A percentile compares a stretch with the other conserved stretches of the same genome.
These are phyloP conservation scores for Colletes collaris DNA, from an alignment of 2,888 invertebrate genomes.

Conservation along the genomic window DNA sequence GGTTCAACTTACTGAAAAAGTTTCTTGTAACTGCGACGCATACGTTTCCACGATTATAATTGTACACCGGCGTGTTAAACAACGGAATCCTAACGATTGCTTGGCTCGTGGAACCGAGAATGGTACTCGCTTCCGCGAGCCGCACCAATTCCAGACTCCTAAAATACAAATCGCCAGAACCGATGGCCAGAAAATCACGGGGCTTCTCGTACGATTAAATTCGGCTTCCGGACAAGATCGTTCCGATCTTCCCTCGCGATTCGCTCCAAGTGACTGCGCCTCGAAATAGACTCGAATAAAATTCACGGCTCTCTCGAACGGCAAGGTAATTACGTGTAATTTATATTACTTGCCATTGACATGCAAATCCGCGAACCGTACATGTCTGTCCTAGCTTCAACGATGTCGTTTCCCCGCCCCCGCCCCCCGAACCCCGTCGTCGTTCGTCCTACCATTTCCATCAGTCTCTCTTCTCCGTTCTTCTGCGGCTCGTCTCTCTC, in stretches of 20 bases:
- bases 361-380: constrained; percentile 79
- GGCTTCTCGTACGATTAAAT: constrained; percentile 27
- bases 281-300: constrained; percentile 78
- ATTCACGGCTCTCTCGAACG: constrained; percentile 77
- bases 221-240: constrained; percentile 27
- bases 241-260: constrained; percentile 34
- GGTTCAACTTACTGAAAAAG: constrained; percentile 49
- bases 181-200: neutral
- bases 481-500: constrained; percentile 3
- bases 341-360: constrained; percentile 83
- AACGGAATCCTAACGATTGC: neutral
- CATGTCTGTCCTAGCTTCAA: constrained; percentile 67
- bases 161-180: neutral
- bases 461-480: constrained; percentile 8
- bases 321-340: constrained; percentile 82
- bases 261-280: constrained; percentile 69
- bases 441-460: constrained; percentile 40
- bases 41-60: constrained; percentile 37
- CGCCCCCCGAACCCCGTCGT: constrained; percentile 28
- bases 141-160: neutral
- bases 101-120: too few relatives aligned
- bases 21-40: constrained; percentile 23
- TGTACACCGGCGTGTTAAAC: constrained; percentile 33
- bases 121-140: too few relatives aligned
- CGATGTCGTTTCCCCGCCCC: constrained; percentile 43